Base-by-base conservation (phyloP, 2,888 invertebrate species). In the Lordiphosa fenestrarum region DNA sequence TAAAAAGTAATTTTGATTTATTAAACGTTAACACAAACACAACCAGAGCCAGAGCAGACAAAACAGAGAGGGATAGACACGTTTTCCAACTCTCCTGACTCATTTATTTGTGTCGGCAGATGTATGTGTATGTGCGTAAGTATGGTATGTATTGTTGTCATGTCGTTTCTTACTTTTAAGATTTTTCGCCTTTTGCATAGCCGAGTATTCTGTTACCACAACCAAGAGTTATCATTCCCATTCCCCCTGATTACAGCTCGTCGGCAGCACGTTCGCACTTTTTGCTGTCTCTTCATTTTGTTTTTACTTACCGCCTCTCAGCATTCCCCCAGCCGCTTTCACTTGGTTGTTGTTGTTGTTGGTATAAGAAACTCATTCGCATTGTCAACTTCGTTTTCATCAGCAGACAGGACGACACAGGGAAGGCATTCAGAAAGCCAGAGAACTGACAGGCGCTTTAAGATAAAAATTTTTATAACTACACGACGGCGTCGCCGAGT, bases 1-100 rank as follows among this genome's bases (percentile, higher is more conserved):
- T 78, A 74, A 75, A 78, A 83, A 80, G 73, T 83, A 83, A 85
- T 86, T 86, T 84, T 86, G 86, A 86, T 87, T 87, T 86, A 86
- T 85, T 85, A 73, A 85, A 81, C 72, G 74, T 68, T 73, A 66
- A 59, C 63, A 19, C 15, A 65, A 70, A 71, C 65, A 49, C 58
- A 39, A 5, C 36, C 37, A 56, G 38, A 53, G 6, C 38, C 37
- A 56, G 38, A 53, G 19, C 49, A 40, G 44, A 39, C 39, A 49
- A 38, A 56, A 53, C 15, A 41, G 19, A 44, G 40, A 46, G 42
- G 52, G 23, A 46, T 36, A 37, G 19, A 41, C 39, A 54, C 64
- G 49, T 40, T 15, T 37, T 48, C 9, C 37, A 33, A 15, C 60
- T 61, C 62, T 10, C 9, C 30, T 30, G 3, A 30, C 9, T 53